Conservation (phyloP, 2,797 vertebrate species). For the Podargus strigoides region DNA sequence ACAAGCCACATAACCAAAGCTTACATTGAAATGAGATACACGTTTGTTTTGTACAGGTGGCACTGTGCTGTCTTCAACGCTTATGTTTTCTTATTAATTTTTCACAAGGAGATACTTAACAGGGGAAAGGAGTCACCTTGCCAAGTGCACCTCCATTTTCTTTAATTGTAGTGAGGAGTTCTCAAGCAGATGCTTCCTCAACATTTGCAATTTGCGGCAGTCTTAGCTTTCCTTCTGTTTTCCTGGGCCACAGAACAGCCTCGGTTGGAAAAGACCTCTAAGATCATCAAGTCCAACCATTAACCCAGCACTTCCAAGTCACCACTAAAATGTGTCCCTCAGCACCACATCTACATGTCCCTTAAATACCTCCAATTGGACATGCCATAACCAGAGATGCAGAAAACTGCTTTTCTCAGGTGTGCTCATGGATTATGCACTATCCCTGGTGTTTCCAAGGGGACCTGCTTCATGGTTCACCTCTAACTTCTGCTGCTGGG, state of each 20-base stretch:
- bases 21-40: not conserved
- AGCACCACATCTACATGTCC: too few species aligned
- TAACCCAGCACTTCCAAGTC: too few species aligned
- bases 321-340: too few species aligned
- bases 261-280: too few species aligned
- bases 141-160: not conserved
- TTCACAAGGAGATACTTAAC: not conserved
- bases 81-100: not conserved
- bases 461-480: not conserved
- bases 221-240: not conserved
- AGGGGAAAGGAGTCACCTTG: not conserved
- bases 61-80: not conserved
- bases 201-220: not conserved
- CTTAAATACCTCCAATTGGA: not conserved
- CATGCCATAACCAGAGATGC: not conserved
- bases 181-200: not conserved
- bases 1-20: conserved; percentile 18
- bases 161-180: not conserved
- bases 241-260: not conserved
- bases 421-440: fast-evolving
- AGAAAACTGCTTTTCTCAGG: not conserved
- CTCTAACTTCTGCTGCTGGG: not conserved
- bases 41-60: not conserved
- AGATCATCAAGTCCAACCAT: too few species aligned
- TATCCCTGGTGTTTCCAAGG: not conserved